Percentiles rank a stretch among this genome's conserved stretches.
Evolutionary conservation across 2,888 invertebrate genomes (phyloP).

Genomic region (Augiades crinisus): DNA sequence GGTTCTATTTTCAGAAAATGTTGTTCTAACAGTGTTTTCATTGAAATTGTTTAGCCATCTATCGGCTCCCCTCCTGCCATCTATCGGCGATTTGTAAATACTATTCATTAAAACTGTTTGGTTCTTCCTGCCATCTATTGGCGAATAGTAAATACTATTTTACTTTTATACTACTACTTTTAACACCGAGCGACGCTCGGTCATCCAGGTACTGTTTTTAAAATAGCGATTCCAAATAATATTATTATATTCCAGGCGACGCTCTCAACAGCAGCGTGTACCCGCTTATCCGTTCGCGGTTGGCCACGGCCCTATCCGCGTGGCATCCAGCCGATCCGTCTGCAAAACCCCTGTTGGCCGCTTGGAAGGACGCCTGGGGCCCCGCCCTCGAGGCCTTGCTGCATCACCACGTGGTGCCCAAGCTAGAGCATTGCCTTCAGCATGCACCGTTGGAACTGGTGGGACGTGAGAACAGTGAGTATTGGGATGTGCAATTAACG

Average conservation of each 20-base stretch:
- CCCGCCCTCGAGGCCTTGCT: slow-evolving; percentile 84
- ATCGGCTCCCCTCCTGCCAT: no score
- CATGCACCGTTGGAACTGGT: slow-evolving; percentile 66
- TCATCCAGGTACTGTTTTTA: no score
- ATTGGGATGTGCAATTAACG: no score
- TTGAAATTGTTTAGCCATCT: no score
- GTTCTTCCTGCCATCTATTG: no score
- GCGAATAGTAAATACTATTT: no score
- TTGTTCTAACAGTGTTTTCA: no score
- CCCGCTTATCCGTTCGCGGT: slow-evolving; percentile 94
- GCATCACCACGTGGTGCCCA: slow-evolving; percentile 93
- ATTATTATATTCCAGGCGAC: slow-evolving; percentile 43
- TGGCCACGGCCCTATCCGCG: slow-evolving; percentile 92
- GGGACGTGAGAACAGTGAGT: slow-evolving; percentile 59
- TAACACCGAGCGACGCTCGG: no score
- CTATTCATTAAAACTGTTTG: no score
- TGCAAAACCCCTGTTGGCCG: slow-evolving; percentile 93
- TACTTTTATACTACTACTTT: no score
- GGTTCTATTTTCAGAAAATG: no score
- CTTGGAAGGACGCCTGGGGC: slow-evolving; percentile 88
- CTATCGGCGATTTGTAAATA: no score
- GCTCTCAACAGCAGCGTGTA: slow-evolving; percentile 85
- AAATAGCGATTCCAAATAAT: slow-evolving; percentile 4
- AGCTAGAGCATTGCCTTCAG: slow-evolving; percentile 87
- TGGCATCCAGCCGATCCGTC: slow-evolving; percentile 98